These are phyloP conservation scores for Tuta absoluta DNA, from an alignment of 2,888 invertebrate genomes.

Conservation along the genomic window DNA sequence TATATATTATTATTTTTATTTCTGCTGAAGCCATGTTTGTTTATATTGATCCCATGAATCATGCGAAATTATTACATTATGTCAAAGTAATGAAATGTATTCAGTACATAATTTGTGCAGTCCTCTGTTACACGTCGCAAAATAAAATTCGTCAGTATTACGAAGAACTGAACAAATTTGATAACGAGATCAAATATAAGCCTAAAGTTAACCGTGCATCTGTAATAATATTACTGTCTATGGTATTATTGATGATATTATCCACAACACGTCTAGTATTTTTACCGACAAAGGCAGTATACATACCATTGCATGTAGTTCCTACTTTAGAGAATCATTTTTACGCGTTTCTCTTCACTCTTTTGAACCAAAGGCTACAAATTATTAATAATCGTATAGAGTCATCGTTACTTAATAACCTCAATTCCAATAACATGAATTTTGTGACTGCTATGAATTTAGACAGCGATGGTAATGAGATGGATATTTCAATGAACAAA, in stretches of 20 bases:
- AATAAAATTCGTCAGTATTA: constrained; percentile 33
- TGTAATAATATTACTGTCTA: background rate
- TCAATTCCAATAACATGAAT: background rate
- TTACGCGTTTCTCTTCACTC: constrained; percentile 14
- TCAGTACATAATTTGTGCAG: constrained; percentile 30
- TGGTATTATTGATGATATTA: constrained; percentile 16
- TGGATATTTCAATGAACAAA: constrained; percentile 4
- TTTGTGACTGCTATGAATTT: background rate
- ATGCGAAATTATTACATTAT: background rate
- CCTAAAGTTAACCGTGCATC: constrained; percentile 16
- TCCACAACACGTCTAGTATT: background rate
- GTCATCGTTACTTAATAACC: constrained; percentile 1
- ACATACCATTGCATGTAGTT: constrained; percentile 12
- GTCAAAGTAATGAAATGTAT: background rate
- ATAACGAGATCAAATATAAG: constrained; percentile 1
- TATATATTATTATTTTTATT: background rate
- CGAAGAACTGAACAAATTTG: constrained; percentile 21
- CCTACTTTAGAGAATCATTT: constrained; percentile 22
- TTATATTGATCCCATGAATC: background rate
- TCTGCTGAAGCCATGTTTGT: background rate
- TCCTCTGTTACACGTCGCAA: constrained; percentile 29
- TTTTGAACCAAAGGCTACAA: constrained; percentile 15
- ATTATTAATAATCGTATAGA: constrained; percentile 14
- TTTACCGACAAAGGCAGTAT: background rate
- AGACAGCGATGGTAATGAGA: background rate